A percentile compares a stretch with the other conserved stretches of the same genome.
phyloP scores from a whole-genome alignment of 2,888 invertebrate genomes.

The Cheilosia pagana region DNA sequence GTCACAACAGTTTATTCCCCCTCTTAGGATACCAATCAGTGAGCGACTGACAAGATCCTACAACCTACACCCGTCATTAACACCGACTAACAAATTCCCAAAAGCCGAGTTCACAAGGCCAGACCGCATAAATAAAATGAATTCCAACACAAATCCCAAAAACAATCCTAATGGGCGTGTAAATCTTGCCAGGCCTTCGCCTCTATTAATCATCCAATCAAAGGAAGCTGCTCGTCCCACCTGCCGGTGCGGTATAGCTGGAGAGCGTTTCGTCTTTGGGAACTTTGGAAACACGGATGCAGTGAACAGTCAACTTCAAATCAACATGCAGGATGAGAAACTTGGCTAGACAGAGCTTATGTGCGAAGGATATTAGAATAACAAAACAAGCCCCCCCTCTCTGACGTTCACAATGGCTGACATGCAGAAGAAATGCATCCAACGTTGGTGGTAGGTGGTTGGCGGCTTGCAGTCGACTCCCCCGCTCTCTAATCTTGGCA shows the following conservation, averaged over 20 bases:
- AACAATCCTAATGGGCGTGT: constrained; percentile 71
- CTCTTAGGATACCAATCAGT: no score
- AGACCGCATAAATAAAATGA: constrained; percentile 41
- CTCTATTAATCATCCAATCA: constrained; percentile 72
- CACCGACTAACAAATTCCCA: constrained; percentile 13
- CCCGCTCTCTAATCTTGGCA: constrained; percentile 52
- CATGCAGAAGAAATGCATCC: constrained; percentile 59
- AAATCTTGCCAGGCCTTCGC: constrained; percentile 64
- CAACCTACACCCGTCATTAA: constrained; percentile 51
- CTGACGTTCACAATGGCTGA: constrained; percentile 47
- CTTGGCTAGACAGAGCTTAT: constrained; percentile 33
- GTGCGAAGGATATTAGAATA: constrained; percentile 49
- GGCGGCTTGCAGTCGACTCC: constrained; percentile 11
- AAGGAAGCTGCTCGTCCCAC: constrained; percentile 9
- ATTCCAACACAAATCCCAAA: constrained; percentile 62
- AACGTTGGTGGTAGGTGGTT: not conserved
- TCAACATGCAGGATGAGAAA: constrained; percentile 37
- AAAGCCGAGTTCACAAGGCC: constrained; percentile 1
- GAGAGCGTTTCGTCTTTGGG: not conserved
- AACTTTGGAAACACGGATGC: constrained; percentile 52
- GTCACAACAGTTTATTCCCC: no score
- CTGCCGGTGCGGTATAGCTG: not conserved
- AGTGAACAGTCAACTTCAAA: no score
- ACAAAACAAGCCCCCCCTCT: constrained; percentile 37
- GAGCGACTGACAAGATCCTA: constrained; percentile 1